Evolutionary conservation across 2,113 vertebrate species (phyloP), one percentile per base, ranked within the genome.

Genomic region (Daphoenositta chrysoptera): DNA sequence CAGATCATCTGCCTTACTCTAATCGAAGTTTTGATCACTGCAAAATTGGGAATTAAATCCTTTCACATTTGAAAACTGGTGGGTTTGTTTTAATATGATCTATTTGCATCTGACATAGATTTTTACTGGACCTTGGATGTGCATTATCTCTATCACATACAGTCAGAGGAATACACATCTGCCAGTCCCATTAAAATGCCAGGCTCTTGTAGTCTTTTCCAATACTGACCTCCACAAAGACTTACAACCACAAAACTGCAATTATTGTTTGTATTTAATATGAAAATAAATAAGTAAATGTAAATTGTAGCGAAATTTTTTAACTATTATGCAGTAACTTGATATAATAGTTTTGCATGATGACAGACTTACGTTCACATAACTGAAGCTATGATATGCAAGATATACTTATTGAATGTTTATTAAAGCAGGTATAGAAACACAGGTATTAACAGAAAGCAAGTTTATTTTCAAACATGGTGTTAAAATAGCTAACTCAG

Each of bases 21-120:
- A n/a, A 22, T n/a, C 96, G 60, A 94, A 83, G 37, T 91, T 94
- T 96, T 94, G 89, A 90, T 94, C 91, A 66, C 48, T 76, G 60
- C 9, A 51, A 87, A 95, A 80, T 86, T 69, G 77, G 53, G 28
- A 75, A 86, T 13, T 73, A 82, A 91, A 69, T 79, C 44, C 89
- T 88, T 94, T 94, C 5, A 5, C 35, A 37, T 95, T 88, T 94
- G 69, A 82, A 90, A 91, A 92, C 54, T 13, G 3, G 23, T 42
- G 51, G 42, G 70, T 87, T 48, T 79, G 5, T 24, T 92, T 90
- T 85, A 91, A 5, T 42, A 28, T 64, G 26, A 84, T 83, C 85
- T 39, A 65, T 68, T 91, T 28, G 61, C 2, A 3, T 27, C 26
- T 84, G n/a, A 40, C 61, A 64, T 47, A 53, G 26, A 77, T 58